Percentiles rank a stretch among this genome's conserved stretches.
Evolutionary conservation across 1,140 invertebrate genomes (phyloP).

Genomic region (Drepana arcuata): DNA sequence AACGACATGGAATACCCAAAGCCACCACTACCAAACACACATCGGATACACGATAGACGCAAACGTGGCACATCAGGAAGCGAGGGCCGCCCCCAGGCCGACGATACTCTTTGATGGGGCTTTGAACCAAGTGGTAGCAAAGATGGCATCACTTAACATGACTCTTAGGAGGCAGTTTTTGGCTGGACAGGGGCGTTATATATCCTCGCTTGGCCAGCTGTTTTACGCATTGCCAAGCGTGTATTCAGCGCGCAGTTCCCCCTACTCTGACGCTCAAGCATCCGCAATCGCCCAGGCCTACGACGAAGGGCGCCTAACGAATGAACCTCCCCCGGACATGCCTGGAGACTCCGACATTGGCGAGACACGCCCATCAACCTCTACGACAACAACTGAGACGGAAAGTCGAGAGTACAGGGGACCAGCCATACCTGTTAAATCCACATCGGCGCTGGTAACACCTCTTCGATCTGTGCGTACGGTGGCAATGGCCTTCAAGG

Average conservation of each 20-base stretch:
- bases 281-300: background rate
- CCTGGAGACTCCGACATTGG: background rate
- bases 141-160: background rate
- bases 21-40: background rate
- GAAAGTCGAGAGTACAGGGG: background rate
- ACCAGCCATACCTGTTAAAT: background rate
- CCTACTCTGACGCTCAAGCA: background rate
- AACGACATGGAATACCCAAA: background rate
- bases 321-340: background rate
- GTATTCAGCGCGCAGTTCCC: background rate
- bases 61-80: background rate
- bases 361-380: background rate
- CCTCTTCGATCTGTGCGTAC: background rate
- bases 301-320: background rate
- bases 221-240: background rate
- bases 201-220: background rate
- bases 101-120: background rate
- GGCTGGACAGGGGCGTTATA: background rate
- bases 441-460: background rate
- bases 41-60: background rate
- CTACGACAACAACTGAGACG: background rate
- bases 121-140: background rate
- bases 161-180: background rate
- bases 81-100: no score
- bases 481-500: background rate